Conservation (phyloP, 2,113 vertebrate species). For the Erinaceus europaeus region DNA sequence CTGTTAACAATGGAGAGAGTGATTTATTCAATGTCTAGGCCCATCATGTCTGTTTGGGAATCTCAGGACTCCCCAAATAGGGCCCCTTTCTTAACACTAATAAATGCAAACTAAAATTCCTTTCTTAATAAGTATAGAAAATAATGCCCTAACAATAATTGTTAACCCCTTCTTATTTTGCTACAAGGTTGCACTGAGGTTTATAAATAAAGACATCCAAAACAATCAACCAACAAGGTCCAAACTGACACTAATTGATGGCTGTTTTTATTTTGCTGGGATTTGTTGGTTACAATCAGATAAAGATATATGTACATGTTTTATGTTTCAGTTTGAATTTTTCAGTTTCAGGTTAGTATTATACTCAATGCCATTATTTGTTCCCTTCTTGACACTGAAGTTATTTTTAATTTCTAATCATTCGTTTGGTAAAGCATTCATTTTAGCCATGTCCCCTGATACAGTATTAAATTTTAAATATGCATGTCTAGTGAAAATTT, state of each 20-base stretch:
- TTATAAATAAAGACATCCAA: neutral
- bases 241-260: neutral
- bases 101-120: no score
- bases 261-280: neutral
- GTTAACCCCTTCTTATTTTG: no score
- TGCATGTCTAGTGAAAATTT: neutral
- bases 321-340: constrained; percentile 21
- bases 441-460: neutral
- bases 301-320: constrained; percentile 8
- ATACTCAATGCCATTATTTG: neutral
- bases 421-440: neutral
- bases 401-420: constrained; percentile 21
- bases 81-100: no score
- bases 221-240: neutral
- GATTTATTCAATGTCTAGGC: no score
- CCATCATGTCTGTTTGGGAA: no score
- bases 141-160: no score
- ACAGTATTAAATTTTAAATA: neutral
- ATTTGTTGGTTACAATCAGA: constrained; percentile 11
- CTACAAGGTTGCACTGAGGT: neutral
- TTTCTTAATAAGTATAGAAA: no score
- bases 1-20: no score
- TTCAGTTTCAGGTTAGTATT: neutral
- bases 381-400: neutral
- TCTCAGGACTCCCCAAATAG: no score